phyloP scores from a whole-genome alignment of 2,888 invertebrate genomes.

The Drosophila fulvimacula region DNA sequence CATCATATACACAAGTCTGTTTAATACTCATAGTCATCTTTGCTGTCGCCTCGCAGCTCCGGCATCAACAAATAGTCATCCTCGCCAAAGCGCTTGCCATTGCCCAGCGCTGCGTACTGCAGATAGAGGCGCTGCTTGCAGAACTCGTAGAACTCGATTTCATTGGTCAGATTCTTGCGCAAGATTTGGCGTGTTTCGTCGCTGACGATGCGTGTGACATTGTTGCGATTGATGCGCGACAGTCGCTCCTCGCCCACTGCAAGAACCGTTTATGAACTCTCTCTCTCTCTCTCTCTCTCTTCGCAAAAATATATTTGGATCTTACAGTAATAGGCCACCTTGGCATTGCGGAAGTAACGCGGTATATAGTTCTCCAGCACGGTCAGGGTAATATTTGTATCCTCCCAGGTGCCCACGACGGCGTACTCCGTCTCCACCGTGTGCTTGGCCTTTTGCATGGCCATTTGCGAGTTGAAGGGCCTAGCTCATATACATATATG shows the following conservation, averaged over 20 bases:
- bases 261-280: conserved; percentile 47
- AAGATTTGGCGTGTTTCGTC: conserved; percentile 93
- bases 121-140: conserved; percentile 93
- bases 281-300: not conserved
- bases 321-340: conserved; percentile 91
- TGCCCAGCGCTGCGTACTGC: conserved; percentile 90
- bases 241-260: conserved; percentile 82
- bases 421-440: conserved; percentile 94
- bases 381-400: conserved; percentile 92
- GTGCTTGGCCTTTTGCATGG: conserved; percentile 92
- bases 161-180: conserved; percentile 92
- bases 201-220: conserved; percentile 86
- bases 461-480: conserved; percentile 93
- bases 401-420: conserved; percentile 95
- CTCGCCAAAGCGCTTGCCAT: conserved; percentile 63
- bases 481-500: conserved; percentile 85
- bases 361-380: conserved; percentile 94
- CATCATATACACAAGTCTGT: conserved; percentile 69
- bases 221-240: conserved; percentile 89
- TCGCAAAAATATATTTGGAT: no score
- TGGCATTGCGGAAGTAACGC: conserved; percentile 91
- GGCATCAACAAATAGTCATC: conserved; percentile 82
- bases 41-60: conserved; percentile 45
- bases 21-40: conserved; percentile 59
- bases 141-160: conserved; percentile 96